Base-by-base conservation (phyloP, 2,113 vertebrate species). In the Calidris pygmaea region DNA sequence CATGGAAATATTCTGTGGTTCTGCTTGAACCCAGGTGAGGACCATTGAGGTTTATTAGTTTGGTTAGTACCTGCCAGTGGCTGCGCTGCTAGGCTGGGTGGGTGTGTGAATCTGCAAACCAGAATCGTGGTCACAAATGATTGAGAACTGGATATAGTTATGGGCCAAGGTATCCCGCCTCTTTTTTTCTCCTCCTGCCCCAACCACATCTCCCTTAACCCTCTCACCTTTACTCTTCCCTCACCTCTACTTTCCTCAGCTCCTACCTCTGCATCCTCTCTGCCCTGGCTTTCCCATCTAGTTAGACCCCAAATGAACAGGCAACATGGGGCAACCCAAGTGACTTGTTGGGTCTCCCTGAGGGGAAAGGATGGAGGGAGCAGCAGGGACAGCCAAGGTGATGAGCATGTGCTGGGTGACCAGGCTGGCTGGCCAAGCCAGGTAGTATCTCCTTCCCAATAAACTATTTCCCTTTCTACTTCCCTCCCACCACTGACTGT, bases 401-500 rank as follows among this genome's bases (percentile, higher is more conserved):
- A 52, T 8, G 34, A 20, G 7, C 41, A 9, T n/a, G 18, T 39
- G 30, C 30, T 60, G 68, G 29, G 48, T 67, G 71, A n/a, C 62
- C 35, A 12, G 26, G 10, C 35, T 63, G 39, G 13, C 23, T n/a
- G 50, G 37, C 63, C 24, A 34, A 60, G 50, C 37, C 53, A 66
- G 24, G 66, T 29, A 50, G 4, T 2, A 8, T 12, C 43, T 89
- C 20, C 35, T 35, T 45, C 58, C 27, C 0, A 0, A 22, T 30
- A 37, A 48, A 37, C 34, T 27, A 0, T 24, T 87, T 23, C 48
- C 22, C 48, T 22, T 48, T 7, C 48, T 48, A 48, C 48, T 30
- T 55, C 76, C 23, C 35, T 74, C 4, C 34, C 87, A 50, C 35
- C 47, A 2, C 41, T n/a, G 41, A 48, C n/a, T 58, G 4, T 12